Base-by-base conservation (phyloP, 2,797 vertebrate species). In the Tapirus indicus region DNA sequence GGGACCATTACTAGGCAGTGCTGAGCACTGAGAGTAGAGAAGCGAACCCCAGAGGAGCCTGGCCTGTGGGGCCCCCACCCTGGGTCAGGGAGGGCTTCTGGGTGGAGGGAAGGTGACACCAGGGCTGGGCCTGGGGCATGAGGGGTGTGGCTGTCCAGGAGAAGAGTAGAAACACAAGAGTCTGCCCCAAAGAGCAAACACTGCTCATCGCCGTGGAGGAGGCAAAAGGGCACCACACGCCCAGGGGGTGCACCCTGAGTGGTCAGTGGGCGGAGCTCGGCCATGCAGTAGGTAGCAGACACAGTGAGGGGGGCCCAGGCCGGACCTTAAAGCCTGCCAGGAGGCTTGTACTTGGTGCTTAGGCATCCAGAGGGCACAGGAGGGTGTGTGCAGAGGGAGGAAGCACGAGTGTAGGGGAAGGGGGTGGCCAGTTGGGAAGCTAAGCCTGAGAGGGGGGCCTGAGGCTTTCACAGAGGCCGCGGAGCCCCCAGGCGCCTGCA, bases 241-340 rank as follows among this genome's bases (percentile, higher is more conserved):
- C 29, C 5, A 4, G 38, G 38, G 38, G 13, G 17, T 6, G 2
- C 27, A 9, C 8, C 2, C 21, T 0, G 2, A 32, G 52, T 2
- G 32, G 18, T 32, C 44, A 1, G 13, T 17, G 18, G 14, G 14
- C 58, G 14, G 35, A 79, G 52, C 27, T 56, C 3, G 5, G 58
- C 44, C 1, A 2, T 6, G 16, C 23, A 18, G 12, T 38, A 54
- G 58, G 80, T 71, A 14, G 44, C 0, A 0, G 83, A 32, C 41
- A 21, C 56, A 72, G 16, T 2, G 23, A 21, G 27, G 10, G 9
- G 5, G 47, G 11, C 18, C 35, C n/a, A 68, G 20, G 20, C 54
- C 18, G 23, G 23, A 35, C 41, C 58, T 17, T 29, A 10, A 18
- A n/a, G 56, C 49, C 56, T 32, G 23, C 84, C 49, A 6, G 41